phyloP scores from a whole-genome alignment of 2,113 vertebrate species.

The Climacteris rufus region DNA sequence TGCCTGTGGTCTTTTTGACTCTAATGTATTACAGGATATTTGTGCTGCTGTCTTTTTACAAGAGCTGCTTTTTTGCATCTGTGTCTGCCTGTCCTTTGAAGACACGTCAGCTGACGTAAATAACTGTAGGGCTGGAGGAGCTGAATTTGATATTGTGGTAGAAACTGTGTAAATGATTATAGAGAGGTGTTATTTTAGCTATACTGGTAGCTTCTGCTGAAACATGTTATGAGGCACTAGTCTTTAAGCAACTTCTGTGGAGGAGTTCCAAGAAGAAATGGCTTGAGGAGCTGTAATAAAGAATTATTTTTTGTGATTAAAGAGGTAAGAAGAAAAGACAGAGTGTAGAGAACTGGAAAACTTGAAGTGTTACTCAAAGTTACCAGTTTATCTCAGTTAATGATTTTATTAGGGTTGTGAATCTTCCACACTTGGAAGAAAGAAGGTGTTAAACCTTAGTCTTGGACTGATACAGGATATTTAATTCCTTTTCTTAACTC shows the following conservation, averaged over 20 bases:
- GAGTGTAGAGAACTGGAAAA: not conserved
- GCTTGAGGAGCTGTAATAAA: not conserved
- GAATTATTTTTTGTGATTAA: not conserved
- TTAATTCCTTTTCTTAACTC: not conserved
- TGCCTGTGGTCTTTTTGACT: not conserved
- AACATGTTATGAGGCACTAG: not conserved
- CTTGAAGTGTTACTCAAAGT: not conserved
- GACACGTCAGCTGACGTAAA: not conserved
- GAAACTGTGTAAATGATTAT: not conserved
- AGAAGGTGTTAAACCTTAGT: not conserved
- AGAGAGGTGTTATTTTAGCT: not conserved
- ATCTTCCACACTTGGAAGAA: not conserved
- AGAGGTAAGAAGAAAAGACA: not conserved
- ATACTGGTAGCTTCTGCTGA: not conserved
- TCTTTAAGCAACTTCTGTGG: not conserved
- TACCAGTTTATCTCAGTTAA: not conserved
- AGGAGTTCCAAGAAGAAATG: not conserved
- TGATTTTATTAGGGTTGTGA: not conserved
- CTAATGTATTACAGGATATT: not conserved
- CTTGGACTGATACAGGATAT: not conserved
- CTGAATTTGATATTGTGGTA: not conserved
- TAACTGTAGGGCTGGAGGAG: not conserved
- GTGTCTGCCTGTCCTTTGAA: not conserved
- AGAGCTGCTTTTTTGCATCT: not conserved
- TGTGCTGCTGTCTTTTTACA: not conserved